These are phyloP conservation scores for Stegastes partitus DNA, from an alignment of 2,113 vertebrate genomes.

Conservation along the genomic window DNA sequence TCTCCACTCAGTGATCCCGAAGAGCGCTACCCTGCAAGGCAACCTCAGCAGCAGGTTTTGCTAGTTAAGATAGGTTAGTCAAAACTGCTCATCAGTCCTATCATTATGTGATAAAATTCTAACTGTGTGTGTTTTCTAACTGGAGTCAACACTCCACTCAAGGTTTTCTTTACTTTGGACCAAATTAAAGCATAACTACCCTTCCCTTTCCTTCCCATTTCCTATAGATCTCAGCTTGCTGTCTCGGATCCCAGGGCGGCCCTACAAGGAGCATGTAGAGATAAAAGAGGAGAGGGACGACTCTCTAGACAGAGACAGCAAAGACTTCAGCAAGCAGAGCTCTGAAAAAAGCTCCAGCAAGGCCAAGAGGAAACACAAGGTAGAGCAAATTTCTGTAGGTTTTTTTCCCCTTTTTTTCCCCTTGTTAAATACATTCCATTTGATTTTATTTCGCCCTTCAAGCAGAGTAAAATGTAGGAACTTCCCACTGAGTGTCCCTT, in stretches of 20 bases:
- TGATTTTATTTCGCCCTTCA: not conserved
- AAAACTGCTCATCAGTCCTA: not conserved
- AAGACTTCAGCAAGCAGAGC: constrained; percentile 90
- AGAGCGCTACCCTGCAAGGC: constrained; percentile 87
- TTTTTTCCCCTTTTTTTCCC: not conserved
- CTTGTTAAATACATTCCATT: not conserved
- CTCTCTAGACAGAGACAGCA: constrained; percentile 87
- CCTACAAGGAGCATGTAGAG: constrained; percentile 90
- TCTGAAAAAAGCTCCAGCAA: constrained; percentile 91
- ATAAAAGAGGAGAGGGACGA: constrained; percentile 92
- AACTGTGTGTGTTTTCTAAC: not conserved
- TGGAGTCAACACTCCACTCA: not conserved
- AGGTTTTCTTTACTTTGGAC: constrained; percentile 35
- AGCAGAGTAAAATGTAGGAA: not conserved
- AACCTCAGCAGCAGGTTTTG: constrained; percentile 81
- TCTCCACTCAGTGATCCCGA: constrained; percentile 96
- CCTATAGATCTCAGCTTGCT: constrained; percentile 91
- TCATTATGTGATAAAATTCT: not conserved
- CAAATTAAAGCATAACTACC: constrained; percentile 17
- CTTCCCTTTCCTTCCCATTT: constrained; percentile 42
- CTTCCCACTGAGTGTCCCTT: not conserved
- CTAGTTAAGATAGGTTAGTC: constrained; percentile 92
- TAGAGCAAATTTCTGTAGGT: constrained; percentile 45
- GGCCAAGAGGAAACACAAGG: constrained; percentile 96
- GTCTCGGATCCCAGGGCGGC: constrained; percentile 92